These are phyloP conservation scores for Poeciliopsis turrubarensis DNA, from an alignment of 2,113 vertebrate genomes.

Conservation along the genomic window DNA sequence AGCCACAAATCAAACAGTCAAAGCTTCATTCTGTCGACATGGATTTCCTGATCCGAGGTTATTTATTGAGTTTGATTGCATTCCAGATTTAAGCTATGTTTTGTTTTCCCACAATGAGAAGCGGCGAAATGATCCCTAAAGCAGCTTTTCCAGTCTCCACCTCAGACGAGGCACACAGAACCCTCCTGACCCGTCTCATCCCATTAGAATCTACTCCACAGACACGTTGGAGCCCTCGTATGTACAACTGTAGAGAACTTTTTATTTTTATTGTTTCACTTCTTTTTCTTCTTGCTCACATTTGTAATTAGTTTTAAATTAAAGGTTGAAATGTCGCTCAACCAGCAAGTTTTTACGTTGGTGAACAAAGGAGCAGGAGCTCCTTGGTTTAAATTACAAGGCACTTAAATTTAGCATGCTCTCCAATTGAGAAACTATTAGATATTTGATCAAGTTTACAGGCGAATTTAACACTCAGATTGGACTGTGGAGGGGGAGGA, in stretches of 20 bases:
- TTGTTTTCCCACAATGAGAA: conserved; percentile 65
- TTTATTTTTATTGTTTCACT: conserved; percentile 42
- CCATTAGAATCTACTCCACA: conserved; percentile 42
- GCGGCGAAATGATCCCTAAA: conserved; percentile 55
- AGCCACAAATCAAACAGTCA: not conserved
- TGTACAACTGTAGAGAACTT: conserved; percentile 70
- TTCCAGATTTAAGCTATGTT: conserved; percentile 75
- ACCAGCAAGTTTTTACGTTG: conserved; percentile 92
- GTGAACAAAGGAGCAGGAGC: conserved; percentile 59
- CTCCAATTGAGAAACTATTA: conserved; percentile 34
- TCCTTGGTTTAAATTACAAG: conserved; percentile 61
- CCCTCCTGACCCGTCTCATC: conserved; percentile 45
- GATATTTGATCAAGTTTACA: conserved; percentile 41
- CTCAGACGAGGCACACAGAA: conserved; percentile 34
- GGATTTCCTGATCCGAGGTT: conserved; percentile 36
- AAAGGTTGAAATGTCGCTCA: conserved; percentile 84
- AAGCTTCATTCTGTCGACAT: not conserved
- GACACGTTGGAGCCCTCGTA: conserved; percentile 51
- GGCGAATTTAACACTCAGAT: conserved; percentile 36
- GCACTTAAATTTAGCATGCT: conserved; percentile 71
- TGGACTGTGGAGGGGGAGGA: not conserved
- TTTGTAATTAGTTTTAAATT: conserved; percentile 59
- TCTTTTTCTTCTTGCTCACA: conserved; percentile 53
- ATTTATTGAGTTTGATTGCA: conserved; percentile 68
- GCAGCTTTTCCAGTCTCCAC: conserved; percentile 27